Evolutionary conservation across 30 jellyfish, hydroid and myxozoan species (phyloP), one percentile per base, ranked within the genome.

Genomic region (Calvadosia cruxmelitensis): DNA sequence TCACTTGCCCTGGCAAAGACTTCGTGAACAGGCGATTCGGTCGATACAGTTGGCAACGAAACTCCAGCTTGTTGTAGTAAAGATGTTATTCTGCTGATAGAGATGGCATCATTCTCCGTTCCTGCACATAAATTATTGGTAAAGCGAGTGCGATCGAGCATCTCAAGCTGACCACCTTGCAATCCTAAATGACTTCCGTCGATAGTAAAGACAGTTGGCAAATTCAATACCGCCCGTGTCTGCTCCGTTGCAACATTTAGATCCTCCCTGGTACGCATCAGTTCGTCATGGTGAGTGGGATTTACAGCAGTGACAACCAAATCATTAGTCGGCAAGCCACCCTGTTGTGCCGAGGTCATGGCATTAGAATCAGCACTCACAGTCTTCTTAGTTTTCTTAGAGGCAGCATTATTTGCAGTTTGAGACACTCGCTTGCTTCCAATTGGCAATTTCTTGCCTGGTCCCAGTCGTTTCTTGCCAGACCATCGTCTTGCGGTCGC

Each of bases 41-140:
- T 42, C 20, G 57, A 20, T 5, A 42, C 57, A 42, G 20, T 42
- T 42, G 20, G 20, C 20, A 42, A 42, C 57, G 57, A 42, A 42
- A 42, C 57, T 5, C 57, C 57, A 42, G 57, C 57, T 42, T 42
- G 57, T 42, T 42, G 57, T 42, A 42, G 57, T 42, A 42, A 42
- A 10, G 57, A 10, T 42, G 57, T 42, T 42, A 42, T 42, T 5
- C 20, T 42, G 20, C 57, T 42, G 20, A 42, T 42, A 5, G 57
- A 5, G 15, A 42, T 5, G 20, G 20, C 20, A 42, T 42, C 20
- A 20, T 42, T 42, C 10, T 42, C 57, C 10, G 10, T 42, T n/a
- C n/a, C n/a, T n/a, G n/a, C n/a, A n/a, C n/a, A n/a, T 5, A 42
- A 5, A 20, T 42, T 42, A 42, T 42, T 10, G 20, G 10, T 20